Evolutionary conservation across 2,888 invertebrate species (phyloP).

Genomic region (Ischnus inquisitorius): DNA sequence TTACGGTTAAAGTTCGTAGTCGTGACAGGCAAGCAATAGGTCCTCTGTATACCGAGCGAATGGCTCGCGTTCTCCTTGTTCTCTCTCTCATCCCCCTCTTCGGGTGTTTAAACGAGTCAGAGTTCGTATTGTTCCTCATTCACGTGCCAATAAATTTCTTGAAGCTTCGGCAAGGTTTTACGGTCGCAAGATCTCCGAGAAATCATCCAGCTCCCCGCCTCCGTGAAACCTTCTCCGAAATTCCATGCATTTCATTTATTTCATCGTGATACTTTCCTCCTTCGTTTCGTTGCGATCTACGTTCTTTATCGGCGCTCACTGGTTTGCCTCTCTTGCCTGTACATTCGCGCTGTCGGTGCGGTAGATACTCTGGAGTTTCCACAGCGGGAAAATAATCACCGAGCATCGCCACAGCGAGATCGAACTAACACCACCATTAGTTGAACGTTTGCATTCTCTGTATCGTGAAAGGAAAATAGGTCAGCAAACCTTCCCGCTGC

Average conservation of each 20-base stretch:
- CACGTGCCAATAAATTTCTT: constrained; percentile 32
- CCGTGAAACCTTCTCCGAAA: background rate
- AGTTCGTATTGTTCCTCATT: constrained; percentile 17
- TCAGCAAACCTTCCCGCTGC: constrained; percentile 39
- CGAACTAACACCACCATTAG: background rate
- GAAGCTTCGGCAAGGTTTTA: constrained; percentile 33
- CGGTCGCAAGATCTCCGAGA: constrained; percentile 14
- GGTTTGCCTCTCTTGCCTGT: background rate
- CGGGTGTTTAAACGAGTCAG: constrained; percentile 6
- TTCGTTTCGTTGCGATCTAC: background rate
- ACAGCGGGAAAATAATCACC: constrained; percentile 9
- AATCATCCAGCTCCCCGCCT: background rate
- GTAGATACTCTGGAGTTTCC: too few species aligned
- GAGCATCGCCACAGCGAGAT: background rate
- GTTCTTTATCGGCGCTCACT: background rate
- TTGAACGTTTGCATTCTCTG: background rate
- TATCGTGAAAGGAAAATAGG: constrained; percentile 37
- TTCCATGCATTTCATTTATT: constrained; percentile 26
- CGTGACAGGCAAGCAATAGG: constrained; percentile 14
- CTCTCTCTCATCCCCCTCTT: constrained; percentile 18
- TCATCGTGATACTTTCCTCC: constrained; percentile 10
- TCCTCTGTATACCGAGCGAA: constrained; percentile 15
- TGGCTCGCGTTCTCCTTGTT: constrained; percentile 14
- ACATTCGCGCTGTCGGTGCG: background rate
- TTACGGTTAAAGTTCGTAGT: constrained; percentile 49